Evolutionary conservation across 2,797 vertebrate genomes (phyloP), one percentile per base, ranked within the genome.

Genomic region (Chelon labrosus): DNA sequence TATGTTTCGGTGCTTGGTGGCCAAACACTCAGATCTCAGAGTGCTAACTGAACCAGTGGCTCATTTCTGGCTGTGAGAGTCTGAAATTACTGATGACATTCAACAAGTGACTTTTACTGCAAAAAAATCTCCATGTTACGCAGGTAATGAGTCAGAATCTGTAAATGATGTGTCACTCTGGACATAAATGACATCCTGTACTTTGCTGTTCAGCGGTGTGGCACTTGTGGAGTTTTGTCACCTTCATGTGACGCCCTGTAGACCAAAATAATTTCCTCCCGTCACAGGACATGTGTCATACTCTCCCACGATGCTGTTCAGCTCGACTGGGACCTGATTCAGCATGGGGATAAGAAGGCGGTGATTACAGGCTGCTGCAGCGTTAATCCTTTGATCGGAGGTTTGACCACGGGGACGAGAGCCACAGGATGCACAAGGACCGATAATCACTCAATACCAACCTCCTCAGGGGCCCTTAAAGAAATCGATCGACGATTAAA

Each of bases 81-180:
- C 49, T 64, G 11, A 46, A 60, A 66, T 79, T 53, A 66, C 13
- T 63, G 22, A 16, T 82, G 82, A 73, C 71, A 77, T 84, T 75
- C 9, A 52, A 46, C 49, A 38, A 49, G 42, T 22, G 65, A 67
- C 47, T 35, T 70, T 57, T 49, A 31, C 44, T 41, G 62, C 39
- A 52, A 4, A 64, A 64, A 63, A 49, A 16, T 42, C 42, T 59
- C 44, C 65, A 41, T 17, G 2, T 5, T 7, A 17, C 22, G 47
- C 31, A 0, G 53, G 31, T 22, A 13, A 20, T 58, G 63, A 72
- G 55, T 76, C 39, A 27, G 31, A 14, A 35, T 66, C 10, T 3
- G 16, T 5, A 14, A n/a, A 31, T 8, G 46, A n/a, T 20, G 10
- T 7, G 12, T 41, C 25, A 27, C 13, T 11, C 4, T 31, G 50